Evolutionary conservation across 2,888 invertebrate genomes (phyloP), one percentile per base, ranked within the genome.

Genomic region (Apeira syringaria): DNA sequence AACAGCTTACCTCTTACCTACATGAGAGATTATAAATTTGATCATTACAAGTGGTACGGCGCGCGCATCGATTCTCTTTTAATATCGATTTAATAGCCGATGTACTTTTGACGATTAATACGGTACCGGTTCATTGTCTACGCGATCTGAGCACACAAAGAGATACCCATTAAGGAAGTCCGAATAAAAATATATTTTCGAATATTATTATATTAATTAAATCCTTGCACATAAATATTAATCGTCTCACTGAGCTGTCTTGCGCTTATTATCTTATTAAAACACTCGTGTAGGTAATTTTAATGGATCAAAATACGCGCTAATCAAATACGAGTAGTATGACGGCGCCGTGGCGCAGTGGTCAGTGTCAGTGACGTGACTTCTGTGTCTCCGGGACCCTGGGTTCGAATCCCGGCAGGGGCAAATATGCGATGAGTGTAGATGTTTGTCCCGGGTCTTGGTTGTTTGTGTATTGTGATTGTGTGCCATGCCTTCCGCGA

Each of bases 11-110:
- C 40, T 34, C 75, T 80, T 86, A 87, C 86, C 86, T 83, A 85
- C 86, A 79, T 73, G 79, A 71, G 78, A 79, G 84, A 85, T 85
- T 87, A 88, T 85, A 86, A 87, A 87, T 85, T 81, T 74, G 80
- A 85, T 81, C 85, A 85, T 87, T 87, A 87, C 84, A 82, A 80
- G 74, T 76, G 79, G 80, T 80, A 77, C 74, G 73, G 80, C 76
- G 79, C 74, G 78, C 78, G 80, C 80, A 78, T 79, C 78, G 81
- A 80, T 78, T 72, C 74, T 73, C 69, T 73, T 68, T 80, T 82
- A 82, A 84, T 82, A 84, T 83, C 81, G 79, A 78, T 82, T 78
- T 81, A 79, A 83, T 80, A 74, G 74, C 74, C 67, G 63, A 65
- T 69, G 77, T 74, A 80, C 79, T 77, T 74, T 70, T 64, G 68